These are phyloP conservation scores for Meliscaeva auricollis DNA, from an alignment of 2,888 invertebrate species.

Conservation along the genomic window DNA sequence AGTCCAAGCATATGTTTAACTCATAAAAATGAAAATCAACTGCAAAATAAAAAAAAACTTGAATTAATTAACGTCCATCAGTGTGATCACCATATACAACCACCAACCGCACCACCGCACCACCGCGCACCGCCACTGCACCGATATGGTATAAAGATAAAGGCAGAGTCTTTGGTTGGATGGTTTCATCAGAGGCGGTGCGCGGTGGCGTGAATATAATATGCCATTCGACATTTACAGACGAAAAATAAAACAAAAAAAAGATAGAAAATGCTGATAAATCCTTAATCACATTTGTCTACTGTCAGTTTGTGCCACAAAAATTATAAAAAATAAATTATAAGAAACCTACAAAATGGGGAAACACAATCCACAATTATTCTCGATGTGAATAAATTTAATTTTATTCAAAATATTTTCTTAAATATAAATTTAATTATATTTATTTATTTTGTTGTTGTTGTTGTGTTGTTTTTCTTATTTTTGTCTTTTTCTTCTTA, in stretches of 20 bases:
- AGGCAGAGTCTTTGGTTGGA: constrained; percentile 21
- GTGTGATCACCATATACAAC: neutral
- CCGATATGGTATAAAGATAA: no score
- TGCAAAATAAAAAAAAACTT: constrained; percentile 35
- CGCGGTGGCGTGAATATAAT: constrained; percentile 52
- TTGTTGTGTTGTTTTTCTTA: no score
- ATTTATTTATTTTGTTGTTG: no score
- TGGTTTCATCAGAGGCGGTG: constrained; percentile 53
- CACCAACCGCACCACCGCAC: neutral
- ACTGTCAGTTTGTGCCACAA: constrained; percentile 62
- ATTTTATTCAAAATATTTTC: constrained; percentile 18
- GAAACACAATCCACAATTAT: constrained; percentile 15
- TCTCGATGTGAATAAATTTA: constrained; percentile 35
- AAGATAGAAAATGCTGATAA: constrained; percentile 70
- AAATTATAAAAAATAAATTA: neutral
- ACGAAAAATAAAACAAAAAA: constrained; percentile 40
- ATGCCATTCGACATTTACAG: constrained; percentile 53
- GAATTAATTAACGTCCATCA: constrained; percentile 75
- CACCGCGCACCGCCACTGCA: no score
- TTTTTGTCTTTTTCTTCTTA: neutral
- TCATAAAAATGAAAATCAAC: constrained; percentile 47
- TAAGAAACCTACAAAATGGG: constrained; percentile 39
- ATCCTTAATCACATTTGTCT: constrained; percentile 75
- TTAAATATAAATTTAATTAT: constrained; percentile 35
- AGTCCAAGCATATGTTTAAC: constrained; percentile 61